Evolutionary conservation across 2,797 vertebrate genomes (phyloP), one percentile per base, ranked within the genome.

Genomic region (Anomalospiza imberbis): DNA sequence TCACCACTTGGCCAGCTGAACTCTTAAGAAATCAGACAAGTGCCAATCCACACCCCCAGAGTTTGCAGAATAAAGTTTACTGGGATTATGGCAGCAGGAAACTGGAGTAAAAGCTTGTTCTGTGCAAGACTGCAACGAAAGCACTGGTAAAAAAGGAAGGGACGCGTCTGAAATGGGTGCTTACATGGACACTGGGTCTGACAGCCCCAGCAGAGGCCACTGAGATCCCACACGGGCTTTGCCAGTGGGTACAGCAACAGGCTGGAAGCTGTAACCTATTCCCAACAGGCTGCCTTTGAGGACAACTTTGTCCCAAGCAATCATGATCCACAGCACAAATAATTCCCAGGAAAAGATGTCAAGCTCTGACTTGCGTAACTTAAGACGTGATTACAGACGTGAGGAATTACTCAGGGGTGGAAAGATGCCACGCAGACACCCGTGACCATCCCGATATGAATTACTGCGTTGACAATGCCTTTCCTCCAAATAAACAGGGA

Each of bases 371-470:
- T 85, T 73, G 65, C 0, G 0, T 42, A 85, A 88, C 51, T 47
- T 12, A 6, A 29, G 54, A 76, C 0, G 0, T 0, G 0, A 32
- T 62, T 51, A 51, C 2, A 8, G 65, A 47, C 3, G 9, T 0
- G 29, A 47, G 73, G 88, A 63, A 67, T 66, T n/a, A 29, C 53
- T 62, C 24, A 28, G 51, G 42, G n/a, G 14, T 63, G 79, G 38
- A 50, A 66, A 31, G 76, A 47, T 18, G 40, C 48, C 71, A 29
- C 0, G 11, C 6, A 68, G 42, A 32, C 34, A 29, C 62, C 71
- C 6, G 0, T 28, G 54, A 66, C 28, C 44, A 78, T 8, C 34
- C 66, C 28, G 7, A 19, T 12, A 26, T 8, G 19, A 72, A 57
- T 10, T 51, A 51, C 10, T 25, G 22, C 15, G 88, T 20, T 55